phyloP scores from a whole-genome alignment of 2,888 invertebrate species.

The Germaria angustata region DNA sequence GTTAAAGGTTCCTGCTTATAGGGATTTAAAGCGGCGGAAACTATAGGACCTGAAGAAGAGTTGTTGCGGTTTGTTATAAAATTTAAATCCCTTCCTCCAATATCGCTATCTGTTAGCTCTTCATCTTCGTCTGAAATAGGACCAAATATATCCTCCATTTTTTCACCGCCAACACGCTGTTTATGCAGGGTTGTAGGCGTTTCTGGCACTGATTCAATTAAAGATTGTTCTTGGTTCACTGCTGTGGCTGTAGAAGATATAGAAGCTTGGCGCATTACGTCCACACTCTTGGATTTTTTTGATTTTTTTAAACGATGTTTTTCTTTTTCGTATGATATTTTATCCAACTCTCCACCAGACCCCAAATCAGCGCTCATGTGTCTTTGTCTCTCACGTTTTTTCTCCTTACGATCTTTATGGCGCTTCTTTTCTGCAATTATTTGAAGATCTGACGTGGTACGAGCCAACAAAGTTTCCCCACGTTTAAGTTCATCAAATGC shows the following conservation, averaged over 20 bases:
- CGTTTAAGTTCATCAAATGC: conserved; percentile 81
- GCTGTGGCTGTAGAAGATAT: conserved; percentile 4
- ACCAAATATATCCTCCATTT: conserved; percentile 94
- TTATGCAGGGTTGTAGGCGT: conserved; percentile 38
- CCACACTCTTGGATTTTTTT: conserved; percentile 81
- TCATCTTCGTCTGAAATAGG: conserved; percentile 88
- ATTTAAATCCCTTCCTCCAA: conserved; percentile 57
- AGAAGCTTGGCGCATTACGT: conserved; percentile 70
- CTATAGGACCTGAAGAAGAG: conserved; percentile 74
- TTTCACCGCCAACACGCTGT: conserved; percentile 85
- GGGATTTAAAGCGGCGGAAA: conserved; percentile 78
- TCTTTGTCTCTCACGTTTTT: conserved; percentile 78
- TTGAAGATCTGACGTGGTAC: conserved; percentile 32
- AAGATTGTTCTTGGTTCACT: neutral
- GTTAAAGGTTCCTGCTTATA: conserved; percentile 78
- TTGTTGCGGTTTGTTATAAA: conserved; percentile 52
- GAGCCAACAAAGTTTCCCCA: conserved; percentile 65
- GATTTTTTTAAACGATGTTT: conserved; percentile 81
- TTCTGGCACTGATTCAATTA: conserved; percentile 43
- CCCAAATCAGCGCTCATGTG: conserved; percentile 70
- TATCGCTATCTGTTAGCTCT: conserved; percentile 73
- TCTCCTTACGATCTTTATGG: conserved; percentile 79
- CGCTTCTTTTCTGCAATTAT: conserved; percentile 75
- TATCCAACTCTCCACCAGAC: conserved; percentile 71
- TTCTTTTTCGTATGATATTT: conserved; percentile 76